A percentile compares a stretch with the other conserved stretches of the same genome.
These are phyloP conservation scores for Sciurus carolinensis DNA, from an alignment of 2,797 vertebrate species.

Conservation along the genomic window DNA sequence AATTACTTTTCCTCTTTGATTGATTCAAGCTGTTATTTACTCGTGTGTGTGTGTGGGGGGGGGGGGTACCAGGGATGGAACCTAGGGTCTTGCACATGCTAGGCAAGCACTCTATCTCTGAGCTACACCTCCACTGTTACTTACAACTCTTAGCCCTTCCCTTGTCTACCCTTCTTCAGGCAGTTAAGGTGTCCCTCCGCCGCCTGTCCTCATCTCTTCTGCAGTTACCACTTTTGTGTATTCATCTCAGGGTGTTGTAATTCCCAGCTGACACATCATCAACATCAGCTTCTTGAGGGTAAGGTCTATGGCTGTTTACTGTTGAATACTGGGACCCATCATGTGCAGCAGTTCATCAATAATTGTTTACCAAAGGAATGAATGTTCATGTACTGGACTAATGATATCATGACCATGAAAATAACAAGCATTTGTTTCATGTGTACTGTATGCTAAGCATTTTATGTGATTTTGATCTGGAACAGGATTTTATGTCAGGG, in stretches of 20 bases:
- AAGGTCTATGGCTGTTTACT: neutral
- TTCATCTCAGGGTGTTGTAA: neutral
- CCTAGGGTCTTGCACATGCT: too few species aligned
- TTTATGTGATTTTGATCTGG: conserved; percentile 61
- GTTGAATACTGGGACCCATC: neutral
- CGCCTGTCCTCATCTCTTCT: neutral
- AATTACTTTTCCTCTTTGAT: neutral
- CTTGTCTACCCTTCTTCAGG: neutral
- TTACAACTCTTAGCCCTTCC: neutral
- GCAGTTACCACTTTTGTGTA: neutral
- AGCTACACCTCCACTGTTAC: too few species aligned
- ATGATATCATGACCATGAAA: conserved; percentile 33
- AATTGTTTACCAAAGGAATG: conserved; percentile 44
- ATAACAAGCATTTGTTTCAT: conserved; percentile 20
- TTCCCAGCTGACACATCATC: neutral
- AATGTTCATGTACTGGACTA: neutral
- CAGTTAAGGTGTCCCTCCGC: neutral
- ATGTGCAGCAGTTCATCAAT: neutral
- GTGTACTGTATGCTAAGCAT: neutral
- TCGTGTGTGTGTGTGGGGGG: neutral
- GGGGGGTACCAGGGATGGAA: too few species aligned
- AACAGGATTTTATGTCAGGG: conserved; percentile 41
- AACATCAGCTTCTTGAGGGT: neutral
- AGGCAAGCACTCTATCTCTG: too few species aligned
- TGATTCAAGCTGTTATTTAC: neutral